phyloP scores from a whole-genome alignment of 2,113 vertebrate species.

The Nymphicus hollandicus region DNA sequence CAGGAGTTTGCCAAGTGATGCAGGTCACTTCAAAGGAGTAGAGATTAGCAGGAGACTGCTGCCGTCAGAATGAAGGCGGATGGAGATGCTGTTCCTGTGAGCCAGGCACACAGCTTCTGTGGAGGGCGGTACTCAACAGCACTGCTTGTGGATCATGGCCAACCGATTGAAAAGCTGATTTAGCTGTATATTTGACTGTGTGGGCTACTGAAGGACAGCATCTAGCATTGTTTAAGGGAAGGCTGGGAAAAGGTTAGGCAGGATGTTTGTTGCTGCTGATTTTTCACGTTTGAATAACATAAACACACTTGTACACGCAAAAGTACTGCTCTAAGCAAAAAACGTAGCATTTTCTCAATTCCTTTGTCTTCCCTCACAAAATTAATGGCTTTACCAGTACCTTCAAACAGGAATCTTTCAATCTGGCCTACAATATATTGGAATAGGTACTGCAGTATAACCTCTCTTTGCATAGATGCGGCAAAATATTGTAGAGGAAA shows the following conservation, averaged over 20 bases:
- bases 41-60: neutral
- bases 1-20: neutral
- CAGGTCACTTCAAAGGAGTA: neutral
- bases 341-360: slow-evolving; percentile 9
- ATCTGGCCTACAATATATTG: neutral
- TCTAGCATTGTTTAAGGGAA: slow-evolving; percentile 14
- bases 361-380: neutral
- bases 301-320: neutral
- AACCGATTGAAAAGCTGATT: slow-evolving; percentile 28
- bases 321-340: slow-evolving; percentile 35
- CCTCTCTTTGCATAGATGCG: neutral
- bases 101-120: rapidly evolving
- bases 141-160: neutral
- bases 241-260: neutral
- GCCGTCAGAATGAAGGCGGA: neutral
- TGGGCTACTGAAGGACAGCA: neutral
- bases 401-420: slow-evolving; percentile 34
- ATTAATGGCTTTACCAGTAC: slow-evolving; percentile 16
- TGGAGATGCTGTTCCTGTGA: neutral
- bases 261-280: neutral
- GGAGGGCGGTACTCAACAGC: neutral
- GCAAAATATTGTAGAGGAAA: neutral
- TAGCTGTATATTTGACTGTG: neutral
- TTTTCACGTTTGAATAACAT: slow-evolving; percentile 10
- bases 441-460: neutral